Base-by-base conservation (phyloP, 2,888 invertebrate genomes). In the Athripsodes cinereus region DNA sequence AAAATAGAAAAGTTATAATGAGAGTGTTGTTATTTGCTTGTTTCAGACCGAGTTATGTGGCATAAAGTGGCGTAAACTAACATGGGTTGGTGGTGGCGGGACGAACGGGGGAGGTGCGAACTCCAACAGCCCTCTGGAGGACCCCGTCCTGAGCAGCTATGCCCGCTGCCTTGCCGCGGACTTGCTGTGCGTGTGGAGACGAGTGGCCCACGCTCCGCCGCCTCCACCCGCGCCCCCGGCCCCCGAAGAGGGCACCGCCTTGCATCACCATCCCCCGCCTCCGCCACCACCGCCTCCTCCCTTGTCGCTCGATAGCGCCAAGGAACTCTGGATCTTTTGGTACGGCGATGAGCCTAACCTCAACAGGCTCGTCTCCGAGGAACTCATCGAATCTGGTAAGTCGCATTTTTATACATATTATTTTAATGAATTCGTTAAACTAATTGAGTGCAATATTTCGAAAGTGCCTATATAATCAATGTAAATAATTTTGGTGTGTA, bases 241-340 rank as follows among this genome's bases (percentile, higher is more conserved):
- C 79, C 64, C 79, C 76, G 65, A 78, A 81, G 57, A 52, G 60
- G 67, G 69, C 72, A 72, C 77, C 82, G 74, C 67, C 26, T 31
- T 20, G 19, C 34, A 26, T 13, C 52, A 49, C 50, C 58, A 48
- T 20, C 46, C 55, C 44, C 78, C 75, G 70, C 81, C 80, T 71
- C 81, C 76, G 69, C 79, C 79, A 71, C 73, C 70, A 67, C 72
- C 76, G 64, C 76, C 76, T 64, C 88, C 88, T 70, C 90, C 91
- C 65, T 83, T 92, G 68, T 88, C 90, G 68, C 81, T 92, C 67
- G 85, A 88, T 72, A 88, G 91, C 70, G 88, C 92, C 74, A 98
- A 97, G 81, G 98, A 99, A 76, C 84, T 99, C 62, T 99, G 98
- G 98, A 92, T 99, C 74, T 99, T 99, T 81, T 99, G 98, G 98